Evolutionary conservation across 30 jellyfish, hydroid and myxozoan species (phyloP), one percentile per base, ranked within the genome.

Genomic region (Phacellophora camtschatica): DNA sequence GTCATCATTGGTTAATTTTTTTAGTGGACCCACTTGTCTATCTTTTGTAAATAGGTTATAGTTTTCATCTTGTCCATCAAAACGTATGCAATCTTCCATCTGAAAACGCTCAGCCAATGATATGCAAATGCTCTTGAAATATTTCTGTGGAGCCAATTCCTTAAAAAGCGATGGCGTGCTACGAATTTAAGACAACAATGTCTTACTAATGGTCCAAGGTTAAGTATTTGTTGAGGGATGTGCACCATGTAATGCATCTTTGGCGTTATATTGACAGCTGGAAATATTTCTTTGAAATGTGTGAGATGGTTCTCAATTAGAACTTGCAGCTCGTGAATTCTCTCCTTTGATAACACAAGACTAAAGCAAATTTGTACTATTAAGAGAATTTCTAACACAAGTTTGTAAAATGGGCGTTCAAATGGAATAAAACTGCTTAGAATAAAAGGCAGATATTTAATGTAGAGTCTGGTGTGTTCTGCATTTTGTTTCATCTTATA

Each of bases 191-290:
- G 45, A 10, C 82, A 67, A 34, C 74, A 67, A 15, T 62, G 31
- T 41, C 82, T 1, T 20, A 67, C 22, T 73, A 67, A 24, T 34
- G 82, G 71, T 16, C 82, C 82, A 15, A 67, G 71, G 22, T 18
- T 1, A 22, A n/a, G 1, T 19, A 67, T 67, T 3, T 18, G 41
- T 2, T 42, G 22, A 29, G 82, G 82, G n/a, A 67, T 34, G 24
- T 67, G 82, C 1, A 67, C 82, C 82, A 67, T n/a, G 46, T 67
- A 67, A 58, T 67, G 82, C 23, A 24, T 62, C 39, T 67, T 67
- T n/a, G 82, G 71, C 16, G 45, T 16, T 18, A 67, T 2, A 67
- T 67, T 67, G 23, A 15, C 25, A 0, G 25, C 71, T 3, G 71
- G 82, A 41, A 67, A 67, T 3, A 32, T 1, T 20, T 19, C 30